Percentiles rank a stretch among this genome's conserved stretches.
Conservation (phyloP, 2,888 invertebrate genomes). For the Oligia latruncula region DNA sequence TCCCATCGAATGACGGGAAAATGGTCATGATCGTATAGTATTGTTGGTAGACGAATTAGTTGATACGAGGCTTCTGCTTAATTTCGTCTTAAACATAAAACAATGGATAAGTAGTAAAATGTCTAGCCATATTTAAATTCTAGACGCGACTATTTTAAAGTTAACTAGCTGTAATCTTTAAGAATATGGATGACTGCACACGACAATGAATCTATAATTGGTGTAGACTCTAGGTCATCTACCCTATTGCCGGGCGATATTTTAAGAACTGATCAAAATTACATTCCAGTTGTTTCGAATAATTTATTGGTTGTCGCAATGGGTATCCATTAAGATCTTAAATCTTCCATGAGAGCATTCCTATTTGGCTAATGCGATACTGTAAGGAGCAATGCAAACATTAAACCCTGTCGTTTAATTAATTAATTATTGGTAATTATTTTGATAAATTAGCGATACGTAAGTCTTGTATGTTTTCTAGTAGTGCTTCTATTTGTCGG, state of each 20-base stretch:
- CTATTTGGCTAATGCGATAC: background rate
- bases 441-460: no score
- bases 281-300: conserved; percentile 41
- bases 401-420: background rate
- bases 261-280: conserved; percentile 49
- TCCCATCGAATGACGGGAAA: background rate
- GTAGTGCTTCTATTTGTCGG: no score
- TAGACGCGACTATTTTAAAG: background rate
- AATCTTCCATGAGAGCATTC: conserved; percentile 41
- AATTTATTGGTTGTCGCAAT: conserved; percentile 37
- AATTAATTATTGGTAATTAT: no score
- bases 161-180: conserved; percentile 21
- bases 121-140: conserved; percentile 24
- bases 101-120: no score
- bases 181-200: conserved; percentile 51
- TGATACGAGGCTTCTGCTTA: no score
- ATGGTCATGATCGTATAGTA: no score
- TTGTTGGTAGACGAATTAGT: no score
- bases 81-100: no score
- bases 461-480: no score
- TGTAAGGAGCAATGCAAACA: conserved; percentile 10
- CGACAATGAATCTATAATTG: conserved; percentile 41
- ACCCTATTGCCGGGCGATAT: conserved; percentile 42
- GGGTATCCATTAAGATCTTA: background rate
- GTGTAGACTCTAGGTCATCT: conserved; percentile 31